A percentile compares a stretch with the other conserved stretches of the same genome.
These are phyloP conservation scores for western clawed frog (Xenopus tropicalis) DNA, from an alignment of 2,113 vertebrate species.

Conservation along the genomic window DNA sequence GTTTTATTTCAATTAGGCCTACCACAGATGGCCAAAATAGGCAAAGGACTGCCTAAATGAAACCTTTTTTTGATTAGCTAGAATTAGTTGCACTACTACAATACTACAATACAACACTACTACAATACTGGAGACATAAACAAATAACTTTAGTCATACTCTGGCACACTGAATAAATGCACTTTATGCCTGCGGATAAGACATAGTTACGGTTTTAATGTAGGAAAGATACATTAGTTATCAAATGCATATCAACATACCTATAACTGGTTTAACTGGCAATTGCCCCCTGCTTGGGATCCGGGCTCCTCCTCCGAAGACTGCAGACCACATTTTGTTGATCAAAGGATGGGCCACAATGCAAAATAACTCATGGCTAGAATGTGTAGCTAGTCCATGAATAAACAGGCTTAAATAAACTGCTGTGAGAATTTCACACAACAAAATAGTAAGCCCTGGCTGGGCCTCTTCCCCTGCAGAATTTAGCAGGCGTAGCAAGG, in stretches of 20 bases:
- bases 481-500: slow-evolving; percentile 76
- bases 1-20: no score
- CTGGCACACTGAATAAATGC: no score
- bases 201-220: no score
- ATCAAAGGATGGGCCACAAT: slow-evolving; percentile 90
- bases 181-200: no score
- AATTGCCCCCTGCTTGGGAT: slow-evolving; percentile 62
- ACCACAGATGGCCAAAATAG: no score
- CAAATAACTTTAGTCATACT: no score
- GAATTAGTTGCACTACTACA: no score
- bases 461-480: slow-evolving; percentile 89
- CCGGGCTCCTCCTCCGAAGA: slow-evolving; percentile 88
- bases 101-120: no score
- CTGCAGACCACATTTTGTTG: slow-evolving; percentile 86
- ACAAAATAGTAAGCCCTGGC: slow-evolving; percentile 81
- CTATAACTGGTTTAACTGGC: slow-evolving; percentile 62
- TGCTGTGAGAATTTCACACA: slow-evolving; percentile 92
- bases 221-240: background rate
- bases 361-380: slow-evolving; percentile 87
- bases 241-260: slow-evolving; percentile 61
- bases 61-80: no score
- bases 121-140: no score
- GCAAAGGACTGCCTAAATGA: no score
- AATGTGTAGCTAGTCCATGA: slow-evolving; percentile 93
- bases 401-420: slow-evolving; percentile 94